Conservation (phyloP, 2,888 invertebrate species). For the Drosophila macrospina region DNA sequence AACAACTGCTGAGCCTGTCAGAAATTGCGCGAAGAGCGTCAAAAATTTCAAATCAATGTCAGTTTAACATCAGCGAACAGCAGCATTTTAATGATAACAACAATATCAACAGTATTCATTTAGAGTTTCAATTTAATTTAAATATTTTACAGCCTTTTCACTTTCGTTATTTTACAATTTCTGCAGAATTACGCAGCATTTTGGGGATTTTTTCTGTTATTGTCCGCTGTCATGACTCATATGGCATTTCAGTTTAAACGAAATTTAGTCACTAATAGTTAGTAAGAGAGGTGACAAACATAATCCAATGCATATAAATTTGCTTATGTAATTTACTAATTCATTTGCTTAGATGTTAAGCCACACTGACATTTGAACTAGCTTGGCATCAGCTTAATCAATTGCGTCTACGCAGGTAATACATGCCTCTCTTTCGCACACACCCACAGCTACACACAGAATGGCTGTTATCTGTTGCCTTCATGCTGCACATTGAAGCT, state of each 20-base stretch:
- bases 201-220: slow-evolving; percentile 12
- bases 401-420: slow-evolving; percentile 15
- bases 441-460: slow-evolving; percentile 8
- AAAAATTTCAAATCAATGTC: slow-evolving; percentile 50
- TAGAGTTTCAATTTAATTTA: slow-evolving; percentile 7
- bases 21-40: slow-evolving; percentile 24
- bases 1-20: slow-evolving; percentile 6
- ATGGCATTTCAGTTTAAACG: slow-evolving; percentile 38
- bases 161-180: slow-evolving; percentile 28
- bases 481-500: slow-evolving; percentile 27
- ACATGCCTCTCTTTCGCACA: slow-evolving; percentile 11
- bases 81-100: slow-evolving; percentile 3
- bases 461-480: slow-evolving; percentile 16
- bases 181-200: slow-evolving; percentile 8
- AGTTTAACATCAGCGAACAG: slow-evolving; percentile 29
- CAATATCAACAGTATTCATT: slow-evolving; percentile 1
- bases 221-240: slow-evolving; percentile 36
- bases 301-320: slow-evolving; percentile 22
- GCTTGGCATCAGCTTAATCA: slow-evolving; percentile 25
- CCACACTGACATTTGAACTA: slow-evolving; percentile 26
- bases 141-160: slow-evolving; percentile 7
- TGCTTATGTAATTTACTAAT: slow-evolving; percentile 33
- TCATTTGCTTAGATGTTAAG: slow-evolving; percentile 30
- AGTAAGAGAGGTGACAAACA: slow-evolving; percentile 23
- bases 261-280: slow-evolving; percentile 46